phyloP scores from a whole-genome alignment of 2,888 invertebrate species.

The Leucania comma region DNA sequence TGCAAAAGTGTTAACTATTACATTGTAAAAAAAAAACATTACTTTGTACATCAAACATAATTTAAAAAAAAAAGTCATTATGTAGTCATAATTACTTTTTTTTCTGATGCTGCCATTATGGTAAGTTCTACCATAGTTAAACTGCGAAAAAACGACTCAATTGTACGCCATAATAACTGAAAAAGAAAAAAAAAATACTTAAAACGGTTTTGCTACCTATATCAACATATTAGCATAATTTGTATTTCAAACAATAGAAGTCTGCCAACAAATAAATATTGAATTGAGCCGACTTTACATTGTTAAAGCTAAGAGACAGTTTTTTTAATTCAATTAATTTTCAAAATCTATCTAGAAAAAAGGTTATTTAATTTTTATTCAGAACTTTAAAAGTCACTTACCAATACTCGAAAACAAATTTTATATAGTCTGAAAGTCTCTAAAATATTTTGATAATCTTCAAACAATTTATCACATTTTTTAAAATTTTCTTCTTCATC shows the following conservation, averaged over 20 bases:
- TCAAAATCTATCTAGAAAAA: not conserved
- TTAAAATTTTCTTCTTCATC: not conserved
- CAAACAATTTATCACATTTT: not conserved
- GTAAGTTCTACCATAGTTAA: not conserved
- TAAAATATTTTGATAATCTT: slow-evolving; percentile 4
- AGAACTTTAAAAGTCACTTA: slow-evolving; percentile 4
- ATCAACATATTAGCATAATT: not conserved
- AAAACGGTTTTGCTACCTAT: too few species aligned
- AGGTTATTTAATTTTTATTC: not conserved
- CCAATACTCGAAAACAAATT: slow-evolving; percentile 7
- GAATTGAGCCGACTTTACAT: not conserved
- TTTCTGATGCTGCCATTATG: not conserved
- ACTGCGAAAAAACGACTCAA: not conserved
- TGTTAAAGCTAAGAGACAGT: not conserved
- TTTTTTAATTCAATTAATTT: not conserved
- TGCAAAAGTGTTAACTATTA: not conserved
- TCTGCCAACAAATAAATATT: not conserved
- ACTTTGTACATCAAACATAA: not conserved
- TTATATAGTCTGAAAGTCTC: not conserved
- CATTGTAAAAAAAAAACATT: not conserved
- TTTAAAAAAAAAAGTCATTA: not conserved
- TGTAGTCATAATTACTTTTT: not conserved
- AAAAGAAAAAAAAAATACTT: not conserved
- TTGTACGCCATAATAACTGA: not conserved
- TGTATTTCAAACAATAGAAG: not conserved